Evolutionary conservation across 2,113 vertebrate species (phyloP), one percentile per base, ranked within the genome.

Genomic region (Pseudorectes ferrugineus): DNA sequence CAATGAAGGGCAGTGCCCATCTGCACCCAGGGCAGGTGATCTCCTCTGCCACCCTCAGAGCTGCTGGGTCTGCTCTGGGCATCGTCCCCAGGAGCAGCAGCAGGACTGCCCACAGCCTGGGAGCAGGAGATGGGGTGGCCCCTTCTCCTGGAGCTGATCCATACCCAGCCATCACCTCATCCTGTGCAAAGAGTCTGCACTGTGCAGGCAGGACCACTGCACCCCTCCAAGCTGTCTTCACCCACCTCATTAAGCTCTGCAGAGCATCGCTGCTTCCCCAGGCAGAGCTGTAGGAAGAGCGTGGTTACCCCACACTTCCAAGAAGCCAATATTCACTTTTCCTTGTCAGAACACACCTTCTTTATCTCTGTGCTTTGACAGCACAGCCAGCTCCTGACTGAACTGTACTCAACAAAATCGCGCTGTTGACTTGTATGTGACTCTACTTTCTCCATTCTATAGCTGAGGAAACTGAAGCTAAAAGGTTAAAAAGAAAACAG

Each of bases 401-500:
- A 93, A 28, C 36, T 25, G 36, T 3, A 33, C 67, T 73, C 63
- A 88, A 20, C 21, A 59, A 92, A 94, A 85, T 20, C 0, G 0
- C 22, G 62, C 40, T 43, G 33, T 28, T 25, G 4, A 38, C 28
- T 62, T 84, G 38, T 8, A 5, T 12, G 28, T 26, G 46, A 66
- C 38, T 49, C 35, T 62, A 12, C 54, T 54, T 84, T 51, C 79
- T 85, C 58, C 61, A 42, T 58, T 48, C 28, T 36, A 31, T 17
- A 73, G 51, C 55, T 63, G 75, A 76, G 48, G 40, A 94, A 91
- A 65, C 48, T 40, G 68, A 87, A 92, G 51, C 33, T 85, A 79
- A 89, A 88, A 92, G 48, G 75, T 66, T 91, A 87, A 72, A 96
- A 82, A 89, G 33, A 70, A 87, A 74, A 42, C 23, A 49, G 35